Evolutionary conservation across 2,113 vertebrate genomes (phyloP).

Genomic region (Oryzias curvinotus): DNA sequence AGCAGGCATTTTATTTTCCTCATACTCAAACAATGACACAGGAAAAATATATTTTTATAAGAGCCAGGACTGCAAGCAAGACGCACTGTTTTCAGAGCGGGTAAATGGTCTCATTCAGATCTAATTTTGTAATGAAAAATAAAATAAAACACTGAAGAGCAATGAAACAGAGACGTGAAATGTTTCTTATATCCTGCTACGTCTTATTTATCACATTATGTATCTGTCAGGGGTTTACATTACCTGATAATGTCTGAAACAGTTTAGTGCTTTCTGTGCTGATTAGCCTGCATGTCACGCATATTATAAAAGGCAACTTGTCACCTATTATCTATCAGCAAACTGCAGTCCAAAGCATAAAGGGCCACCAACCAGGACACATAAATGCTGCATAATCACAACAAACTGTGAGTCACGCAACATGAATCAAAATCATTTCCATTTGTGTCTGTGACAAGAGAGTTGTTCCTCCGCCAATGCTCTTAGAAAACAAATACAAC

Average conservation of each 20-base stretch:
- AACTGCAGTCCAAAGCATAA: slow-evolving; percentile 9
- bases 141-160: neutral
- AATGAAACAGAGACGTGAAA: neutral
- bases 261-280: slow-evolving; percentile 5
- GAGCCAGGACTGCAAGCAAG: slow-evolving; percentile 21
- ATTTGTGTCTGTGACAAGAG: slow-evolving; percentile 46
- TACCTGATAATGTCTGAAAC: neutral
- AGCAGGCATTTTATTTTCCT: slow-evolving; percentile 34
- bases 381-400: slow-evolving; percentile 22
- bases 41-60: slow-evolving; percentile 32
- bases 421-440: slow-evolving; percentile 39
- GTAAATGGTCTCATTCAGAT: slow-evolving; percentile 26
- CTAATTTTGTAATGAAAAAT: slow-evolving; percentile 19
- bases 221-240: too few relatives aligned
- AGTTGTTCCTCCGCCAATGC: slow-evolving; percentile 45
- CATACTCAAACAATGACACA: slow-evolving; percentile 18
- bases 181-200: too few relatives aligned
- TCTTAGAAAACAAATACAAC: slow-evolving; percentile 66
- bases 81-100: slow-evolving; percentile 24
- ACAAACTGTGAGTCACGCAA: slow-evolving; percentile 44
- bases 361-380: slow-evolving; percentile 30
- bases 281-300: neutral
- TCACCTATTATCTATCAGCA: slow-evolving; percentile 8
- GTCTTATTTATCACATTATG: too few relatives aligned
- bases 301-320: slow-evolving; percentile 3